These are phyloP conservation scores for Sabellastarte sp. DNA, from an alignment of 2,888 invertebrate genomes.

Conservation along the genomic window DNA sequence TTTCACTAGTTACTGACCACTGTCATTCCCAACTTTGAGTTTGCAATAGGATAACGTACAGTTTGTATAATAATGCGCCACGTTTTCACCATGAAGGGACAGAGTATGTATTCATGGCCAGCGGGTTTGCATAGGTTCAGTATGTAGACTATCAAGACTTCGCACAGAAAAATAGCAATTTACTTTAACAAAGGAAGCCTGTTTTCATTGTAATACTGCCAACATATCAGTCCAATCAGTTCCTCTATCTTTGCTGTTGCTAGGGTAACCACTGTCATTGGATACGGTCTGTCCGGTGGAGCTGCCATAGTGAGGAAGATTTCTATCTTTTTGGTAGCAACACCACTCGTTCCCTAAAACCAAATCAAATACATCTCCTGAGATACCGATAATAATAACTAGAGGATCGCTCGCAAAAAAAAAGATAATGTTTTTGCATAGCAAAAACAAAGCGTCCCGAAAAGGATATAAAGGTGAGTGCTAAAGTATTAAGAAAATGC, in stretches of 20 bases:
- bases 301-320: constrained; percentile 88
- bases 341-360: no score
- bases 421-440: no score
- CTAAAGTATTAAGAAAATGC: no score
- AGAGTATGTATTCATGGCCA: constrained; percentile 90
- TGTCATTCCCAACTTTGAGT: no score
- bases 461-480: no score
- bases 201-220: constrained; percentile 61
- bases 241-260: constrained; percentile 82
- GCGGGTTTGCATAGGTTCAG: constrained; percentile 94
- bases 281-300: constrained; percentile 78
- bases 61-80: no score
- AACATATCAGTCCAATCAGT: constrained; percentile 88
- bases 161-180: constrained; percentile 55
- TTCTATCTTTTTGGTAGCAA: constrained; percentile 83
- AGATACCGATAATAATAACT: no score
- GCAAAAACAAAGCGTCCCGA: no score
- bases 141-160: constrained; percentile 73
- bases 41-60: no score
- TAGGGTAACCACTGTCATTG: constrained; percentile 77
- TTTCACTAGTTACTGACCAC: no score
- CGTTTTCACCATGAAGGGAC: constrained; percentile 88
- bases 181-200: constrained; percentile 66
- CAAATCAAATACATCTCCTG: no score
- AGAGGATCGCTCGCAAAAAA: no score